Evolutionary conservation across 2,888 invertebrate species (phyloP).

Genomic region (Ferdinandea cuprea): DNA sequence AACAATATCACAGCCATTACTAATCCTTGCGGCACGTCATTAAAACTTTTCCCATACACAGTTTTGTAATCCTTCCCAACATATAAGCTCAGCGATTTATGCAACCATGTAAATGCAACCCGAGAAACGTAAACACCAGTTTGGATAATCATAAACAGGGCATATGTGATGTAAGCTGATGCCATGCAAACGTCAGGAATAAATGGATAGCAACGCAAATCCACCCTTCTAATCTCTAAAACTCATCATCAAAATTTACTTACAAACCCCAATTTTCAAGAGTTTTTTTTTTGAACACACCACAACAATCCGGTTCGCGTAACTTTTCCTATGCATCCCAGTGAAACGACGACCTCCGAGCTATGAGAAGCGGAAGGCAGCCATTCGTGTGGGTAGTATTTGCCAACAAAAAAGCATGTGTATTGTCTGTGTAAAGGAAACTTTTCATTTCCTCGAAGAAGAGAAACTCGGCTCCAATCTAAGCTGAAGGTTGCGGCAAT

Average conservation of each 20-base stretch:
- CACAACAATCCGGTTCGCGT: slow-evolving; percentile 21
- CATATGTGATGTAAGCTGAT: slow-evolving; percentile 30
- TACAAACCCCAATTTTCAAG: slow-evolving; percentile 27
- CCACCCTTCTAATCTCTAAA: slow-evolving; percentile 11
- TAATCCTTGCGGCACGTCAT: slow-evolving; percentile 13
- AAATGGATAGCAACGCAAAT: slow-evolving; percentile 30
- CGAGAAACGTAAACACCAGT: slow-evolving; percentile 7
- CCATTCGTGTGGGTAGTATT: slow-evolving; percentile 16
- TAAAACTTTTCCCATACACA: slow-evolving; percentile 5
- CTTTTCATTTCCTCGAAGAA: slow-evolving; percentile 31
- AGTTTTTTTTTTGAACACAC: background rate
- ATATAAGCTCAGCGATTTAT: too few relatives aligned
- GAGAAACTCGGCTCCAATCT: background rate
- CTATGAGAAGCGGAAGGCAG: background rate
- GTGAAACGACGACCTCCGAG: slow-evolving; percentile 5
- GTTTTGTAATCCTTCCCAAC: background rate
- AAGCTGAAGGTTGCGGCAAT: slow-evolving; percentile 33
- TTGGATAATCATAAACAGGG: slow-evolving; percentile 23
- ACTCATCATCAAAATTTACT: slow-evolving; percentile 55
- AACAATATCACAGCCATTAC: slow-evolving; percentile 7
- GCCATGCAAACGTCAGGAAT: slow-evolving; percentile 32
- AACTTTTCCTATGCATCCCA: slow-evolving; percentile 14
- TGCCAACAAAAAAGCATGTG: slow-evolving; percentile 28
- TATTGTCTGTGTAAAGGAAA: slow-evolving; percentile 55
- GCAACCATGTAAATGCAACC: slow-evolving; percentile 17